Conservation (phyloP, 2,888 invertebrate species). For the Eilema griseolum region DNA sequence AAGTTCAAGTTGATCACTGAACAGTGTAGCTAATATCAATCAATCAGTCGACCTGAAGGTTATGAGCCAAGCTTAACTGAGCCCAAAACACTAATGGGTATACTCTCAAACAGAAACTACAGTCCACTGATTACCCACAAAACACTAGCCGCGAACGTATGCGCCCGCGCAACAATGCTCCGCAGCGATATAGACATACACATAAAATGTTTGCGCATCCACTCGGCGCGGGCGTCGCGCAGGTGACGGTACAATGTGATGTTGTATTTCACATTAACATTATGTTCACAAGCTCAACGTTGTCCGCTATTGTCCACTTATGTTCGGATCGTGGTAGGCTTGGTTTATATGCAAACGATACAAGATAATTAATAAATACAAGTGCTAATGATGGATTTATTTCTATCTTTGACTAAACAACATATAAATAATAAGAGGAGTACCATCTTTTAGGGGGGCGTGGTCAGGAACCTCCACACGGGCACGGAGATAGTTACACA, state of each 20-base stretch:
- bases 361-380: neutral
- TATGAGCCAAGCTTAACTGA: neutral
- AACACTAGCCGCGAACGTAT: neutral
- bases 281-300: constrained; percentile 84
- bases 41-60: too few species aligned
- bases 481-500: too few species aligned
- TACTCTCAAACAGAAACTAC: neutral
- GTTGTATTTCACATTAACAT: constrained; percentile 86
- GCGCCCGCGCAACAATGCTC: constrained; percentile 19
- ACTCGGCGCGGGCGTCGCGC: constrained; percentile 43
- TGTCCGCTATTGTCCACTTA: constrained; percentile 85
- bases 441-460: too few species aligned
- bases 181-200: constrained; percentile 38
- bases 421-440: too few species aligned
- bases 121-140: neutral
- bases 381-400: too few species aligned
- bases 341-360: constrained; percentile 59
- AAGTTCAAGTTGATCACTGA: too few species aligned
- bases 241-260: constrained; percentile 84
- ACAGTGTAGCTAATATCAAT: too few species aligned
- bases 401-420: too few species aligned
- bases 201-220: constrained; percentile 48
- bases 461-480: too few species aligned
- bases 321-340: constrained; percentile 66
- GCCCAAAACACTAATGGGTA: neutral